Evolutionary conservation across 2,113 vertebrate genomes (phyloP).

Genomic region (Spermophilus dauricus): DNA sequence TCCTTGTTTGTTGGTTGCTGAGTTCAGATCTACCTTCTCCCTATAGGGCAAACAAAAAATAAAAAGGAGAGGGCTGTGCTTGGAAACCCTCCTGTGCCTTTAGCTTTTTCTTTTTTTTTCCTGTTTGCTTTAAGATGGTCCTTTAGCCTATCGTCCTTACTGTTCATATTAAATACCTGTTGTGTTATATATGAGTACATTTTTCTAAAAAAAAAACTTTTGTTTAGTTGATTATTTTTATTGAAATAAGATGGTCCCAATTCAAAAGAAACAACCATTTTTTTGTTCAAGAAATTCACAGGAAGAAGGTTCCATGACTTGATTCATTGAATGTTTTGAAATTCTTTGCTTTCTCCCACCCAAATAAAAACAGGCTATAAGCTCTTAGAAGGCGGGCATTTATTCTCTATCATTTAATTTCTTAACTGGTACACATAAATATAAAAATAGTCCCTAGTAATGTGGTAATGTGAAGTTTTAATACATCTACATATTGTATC

Average conservation of each 20-base stretch:
- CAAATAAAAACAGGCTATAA: neutral
- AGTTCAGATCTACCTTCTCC: slow-evolving; percentile 29
- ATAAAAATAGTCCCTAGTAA: neutral
- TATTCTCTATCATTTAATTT: neutral
- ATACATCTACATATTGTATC: neutral
- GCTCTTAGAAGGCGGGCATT: neutral
- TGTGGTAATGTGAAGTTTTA: neutral
- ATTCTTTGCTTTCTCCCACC: slow-evolving; percentile 40
- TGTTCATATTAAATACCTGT: neutral
- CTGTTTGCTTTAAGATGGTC: neutral
- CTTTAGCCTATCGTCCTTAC: neutral
- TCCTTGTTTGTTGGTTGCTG: neutral
- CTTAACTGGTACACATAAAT: neutral
- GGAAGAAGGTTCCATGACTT: neutral
- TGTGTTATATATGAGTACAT: neutral
- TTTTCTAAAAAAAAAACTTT: neutral
- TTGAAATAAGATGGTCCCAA: neutral
- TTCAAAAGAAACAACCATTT: slow-evolving; percentile 13
- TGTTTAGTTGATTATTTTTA: neutral
- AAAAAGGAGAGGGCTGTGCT: neutral
- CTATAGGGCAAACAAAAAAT: neutral
- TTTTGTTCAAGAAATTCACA: neutral
- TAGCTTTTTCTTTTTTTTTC: neutral
- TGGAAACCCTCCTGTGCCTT: neutral
- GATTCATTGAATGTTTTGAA: neutral